phyloP scores from a whole-genome alignment of 2,797 vertebrate genomes.

The Pangasius macronema region DNA sequence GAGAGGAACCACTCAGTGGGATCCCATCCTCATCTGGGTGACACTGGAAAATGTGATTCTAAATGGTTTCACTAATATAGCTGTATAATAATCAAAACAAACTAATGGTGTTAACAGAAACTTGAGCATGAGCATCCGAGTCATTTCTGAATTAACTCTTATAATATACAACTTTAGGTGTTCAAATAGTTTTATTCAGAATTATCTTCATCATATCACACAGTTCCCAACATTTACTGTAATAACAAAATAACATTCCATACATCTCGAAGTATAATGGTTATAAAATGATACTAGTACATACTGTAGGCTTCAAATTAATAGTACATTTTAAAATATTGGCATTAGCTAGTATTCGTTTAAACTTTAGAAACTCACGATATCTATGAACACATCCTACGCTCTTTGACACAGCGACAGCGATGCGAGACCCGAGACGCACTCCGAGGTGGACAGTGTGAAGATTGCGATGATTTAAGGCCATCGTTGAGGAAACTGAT shows the following conservation, averaged over 20 bases:
- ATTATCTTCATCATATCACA: slow-evolving; percentile 63
- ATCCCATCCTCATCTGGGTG: not conserved
- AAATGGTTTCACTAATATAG: not conserved
- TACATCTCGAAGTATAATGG: slow-evolving; percentile 62
- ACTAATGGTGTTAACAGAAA: too few relatives aligned
- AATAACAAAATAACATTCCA: slow-evolving; percentile 67
- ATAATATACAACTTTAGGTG: slow-evolving; percentile 43
- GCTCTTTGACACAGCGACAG: slow-evolving; percentile 59
- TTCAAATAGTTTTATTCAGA: slow-evolving; percentile 75
- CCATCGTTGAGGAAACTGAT: slow-evolving; percentile 64
- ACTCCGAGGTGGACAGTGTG: slow-evolving; percentile 73
- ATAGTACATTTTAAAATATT: slow-evolving; percentile 72
- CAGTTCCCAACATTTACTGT: slow-evolving; percentile 58
- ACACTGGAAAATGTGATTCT: not conserved
- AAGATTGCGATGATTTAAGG: slow-evolving; percentile 78
- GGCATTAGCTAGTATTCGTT: slow-evolving; percentile 66
- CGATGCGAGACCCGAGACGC: slow-evolving; percentile 58
- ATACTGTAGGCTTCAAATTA: slow-evolving; percentile 62
- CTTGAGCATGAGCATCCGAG: not conserved
- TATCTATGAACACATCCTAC: slow-evolving; percentile 69
- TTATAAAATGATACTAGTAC: slow-evolving; percentile 73
- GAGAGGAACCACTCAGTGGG: not conserved
- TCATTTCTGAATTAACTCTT: too few relatives aligned
- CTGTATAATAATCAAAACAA: too few relatives aligned
- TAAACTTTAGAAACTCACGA: slow-evolving; percentile 72